These are phyloP conservation scores for Platyrinchus mystaceus DNA, from an alignment of 2,797 vertebrate species.

Conservation along the genomic window DNA sequence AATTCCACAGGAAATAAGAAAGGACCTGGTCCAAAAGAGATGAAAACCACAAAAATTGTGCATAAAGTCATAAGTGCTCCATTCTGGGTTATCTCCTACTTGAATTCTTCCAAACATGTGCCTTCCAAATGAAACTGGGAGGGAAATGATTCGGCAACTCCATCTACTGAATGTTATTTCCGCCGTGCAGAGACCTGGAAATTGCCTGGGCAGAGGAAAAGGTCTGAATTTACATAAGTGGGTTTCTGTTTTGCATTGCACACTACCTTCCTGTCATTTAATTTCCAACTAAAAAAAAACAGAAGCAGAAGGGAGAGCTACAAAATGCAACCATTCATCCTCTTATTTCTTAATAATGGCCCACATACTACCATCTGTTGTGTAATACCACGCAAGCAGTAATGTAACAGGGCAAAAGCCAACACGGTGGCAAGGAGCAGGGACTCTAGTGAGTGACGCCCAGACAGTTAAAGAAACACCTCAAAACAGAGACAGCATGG, in stretches of 20 bases:
- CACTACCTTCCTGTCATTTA: not conserved
- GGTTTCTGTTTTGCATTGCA: not conserved
- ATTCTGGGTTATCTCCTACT: not conserved
- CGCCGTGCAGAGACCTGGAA: not conserved
- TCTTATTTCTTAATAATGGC: slow-evolving; percentile 22
- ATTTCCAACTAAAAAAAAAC: not conserved
- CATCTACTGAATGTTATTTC: slow-evolving; percentile 13
- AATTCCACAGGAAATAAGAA: not conserved
- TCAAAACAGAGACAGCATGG: not conserved
- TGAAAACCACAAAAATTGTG: not conserved
- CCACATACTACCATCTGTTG: not conserved
- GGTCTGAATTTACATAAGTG: slow-evolving; percentile 53
- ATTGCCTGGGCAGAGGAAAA: slow-evolving; percentile 33
- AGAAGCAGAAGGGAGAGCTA: not conserved
- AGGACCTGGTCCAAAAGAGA: not conserved
- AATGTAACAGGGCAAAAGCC: not conserved
- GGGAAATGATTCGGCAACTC: not conserved
- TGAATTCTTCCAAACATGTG: not conserved
- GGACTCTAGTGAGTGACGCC: not conserved
- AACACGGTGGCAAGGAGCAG: not conserved
- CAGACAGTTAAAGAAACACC: not conserved
- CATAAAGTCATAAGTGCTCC: not conserved
- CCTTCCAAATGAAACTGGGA: not conserved
- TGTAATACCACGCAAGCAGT: not conserved
- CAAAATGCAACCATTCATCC: not conserved